Evolutionary conservation across 1,140 invertebrate species (phyloP).

Genomic region (Argopecten irradians): DNA sequence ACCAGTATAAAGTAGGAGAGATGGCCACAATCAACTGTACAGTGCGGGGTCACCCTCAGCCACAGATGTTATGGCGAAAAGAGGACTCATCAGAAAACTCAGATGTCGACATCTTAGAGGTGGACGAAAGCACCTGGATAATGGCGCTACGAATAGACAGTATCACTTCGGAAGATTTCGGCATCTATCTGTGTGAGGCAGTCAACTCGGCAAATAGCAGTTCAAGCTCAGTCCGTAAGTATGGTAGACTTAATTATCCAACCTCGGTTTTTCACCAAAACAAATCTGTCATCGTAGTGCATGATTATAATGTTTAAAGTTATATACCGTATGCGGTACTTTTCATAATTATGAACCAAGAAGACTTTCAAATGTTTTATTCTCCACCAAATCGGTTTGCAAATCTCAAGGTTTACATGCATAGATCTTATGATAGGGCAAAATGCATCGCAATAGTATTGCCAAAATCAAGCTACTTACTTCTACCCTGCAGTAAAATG

Average conservation of each 20-base stretch:
- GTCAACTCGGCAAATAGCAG: neutral
- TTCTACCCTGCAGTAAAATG: too few relatives aligned
- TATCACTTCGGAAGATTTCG: conserved; percentile 20
- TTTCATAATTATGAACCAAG: too few relatives aligned
- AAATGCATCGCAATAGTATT: too few relatives aligned
- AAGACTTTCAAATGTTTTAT: too few relatives aligned
- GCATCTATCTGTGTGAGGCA: neutral
- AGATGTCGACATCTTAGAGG: neutral
- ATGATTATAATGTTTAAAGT: too few relatives aligned
- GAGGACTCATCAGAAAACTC: neutral
- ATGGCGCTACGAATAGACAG: neutral
- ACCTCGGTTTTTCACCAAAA: too few relatives aligned
- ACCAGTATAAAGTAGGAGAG: neutral
- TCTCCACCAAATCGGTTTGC: too few relatives aligned
- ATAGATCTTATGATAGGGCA: too few relatives aligned
- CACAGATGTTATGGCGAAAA: neutral
- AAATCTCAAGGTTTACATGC: too few relatives aligned
- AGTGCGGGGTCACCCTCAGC: neutral
- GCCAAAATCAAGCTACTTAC: too few relatives aligned
- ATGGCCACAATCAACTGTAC: neutral
- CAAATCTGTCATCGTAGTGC: too few relatives aligned
- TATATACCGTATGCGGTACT: too few relatives aligned
- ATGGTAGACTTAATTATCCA: neutral
- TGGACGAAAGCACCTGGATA: neutral
- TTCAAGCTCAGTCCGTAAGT: neutral